Evolutionary conservation across 2,888 invertebrate species (phyloP).

Genomic region (Norana najaformis): DNA sequence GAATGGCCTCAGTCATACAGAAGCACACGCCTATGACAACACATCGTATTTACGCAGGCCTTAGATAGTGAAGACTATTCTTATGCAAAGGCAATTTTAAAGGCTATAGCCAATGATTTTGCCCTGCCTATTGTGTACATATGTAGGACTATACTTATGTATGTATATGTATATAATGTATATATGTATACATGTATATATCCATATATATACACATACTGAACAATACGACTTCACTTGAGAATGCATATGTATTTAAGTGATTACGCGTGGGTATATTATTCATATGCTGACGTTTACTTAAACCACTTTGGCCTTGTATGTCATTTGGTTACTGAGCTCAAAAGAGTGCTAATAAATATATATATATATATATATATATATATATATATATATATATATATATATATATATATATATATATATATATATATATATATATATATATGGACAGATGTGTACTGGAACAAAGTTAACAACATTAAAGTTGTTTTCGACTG

Average conservation of each 20-base stretch:
- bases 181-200: not conserved
- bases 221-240: not conserved
- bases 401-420: not conserved
- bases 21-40: not conserved
- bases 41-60: not conserved
- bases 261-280: not conserved
- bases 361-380: not conserved
- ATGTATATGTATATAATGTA: not conserved
- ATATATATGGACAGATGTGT: no score
- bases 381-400: not conserved
- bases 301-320: not conserved
- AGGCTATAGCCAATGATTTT: not conserved
- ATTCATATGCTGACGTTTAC: not conserved
- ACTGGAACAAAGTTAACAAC: not conserved
- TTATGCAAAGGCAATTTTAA: not conserved
- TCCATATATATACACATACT: not conserved
- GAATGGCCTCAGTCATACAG: not conserved
- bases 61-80: not conserved
- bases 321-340: not conserved
- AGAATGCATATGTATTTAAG: no score
- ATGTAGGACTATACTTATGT: no score
- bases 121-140: not conserved
- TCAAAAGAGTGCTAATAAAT: not conserved
- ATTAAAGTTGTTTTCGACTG: not conserved
- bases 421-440: slow-evolving; percentile 15